Percentiles rank a stretch among this genome's conserved stretches.
Conservation (phyloP, 2,888 invertebrate genomes). For the Euplagia quadripunctaria region DNA sequence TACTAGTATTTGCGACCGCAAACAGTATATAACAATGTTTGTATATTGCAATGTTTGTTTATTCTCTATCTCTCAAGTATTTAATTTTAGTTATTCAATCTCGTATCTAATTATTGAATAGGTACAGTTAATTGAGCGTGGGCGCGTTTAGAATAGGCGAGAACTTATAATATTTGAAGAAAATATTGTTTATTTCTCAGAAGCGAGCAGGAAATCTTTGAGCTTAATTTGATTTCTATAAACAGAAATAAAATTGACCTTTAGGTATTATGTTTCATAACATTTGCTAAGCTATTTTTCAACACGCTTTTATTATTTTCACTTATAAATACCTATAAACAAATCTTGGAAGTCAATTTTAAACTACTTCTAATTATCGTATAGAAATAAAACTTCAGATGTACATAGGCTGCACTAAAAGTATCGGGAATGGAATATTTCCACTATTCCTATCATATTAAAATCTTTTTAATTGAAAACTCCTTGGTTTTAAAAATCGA, state of each 20-base stretch:
- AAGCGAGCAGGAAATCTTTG: not conserved
- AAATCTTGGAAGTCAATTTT: too few relatives aligned
- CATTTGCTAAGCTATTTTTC: conserved; percentile 1
- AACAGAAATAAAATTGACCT: not conserved
- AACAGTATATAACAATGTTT: conserved; percentile 47
- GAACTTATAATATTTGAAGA: not conserved
- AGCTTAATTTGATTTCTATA: not conserved
- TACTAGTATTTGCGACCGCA: conserved; percentile 58
- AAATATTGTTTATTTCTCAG: conserved; percentile 13
- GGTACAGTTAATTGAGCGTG: conserved; percentile 8
- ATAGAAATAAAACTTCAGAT: too few relatives aligned
- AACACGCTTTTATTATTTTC: too few relatives aligned
- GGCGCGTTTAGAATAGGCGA: not conserved
- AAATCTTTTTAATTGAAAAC: too few relatives aligned
- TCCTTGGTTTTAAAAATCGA: too few relatives aligned
- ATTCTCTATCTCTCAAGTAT: conserved; percentile 23
- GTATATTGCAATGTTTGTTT: conserved; percentile 51
- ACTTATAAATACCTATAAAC: too few relatives aligned
- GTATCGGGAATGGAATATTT: too few relatives aligned
- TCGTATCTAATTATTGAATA: not conserved
- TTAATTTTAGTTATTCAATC: conserved; percentile 17
- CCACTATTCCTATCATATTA: too few relatives aligned
- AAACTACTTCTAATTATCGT: too few relatives aligned
- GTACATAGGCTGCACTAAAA: too few relatives aligned
- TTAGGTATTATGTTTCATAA: not conserved